Evolutionary conservation across 2,797 vertebrate genomes (phyloP).

Genomic region (Protosalanx chinensis): DNA sequence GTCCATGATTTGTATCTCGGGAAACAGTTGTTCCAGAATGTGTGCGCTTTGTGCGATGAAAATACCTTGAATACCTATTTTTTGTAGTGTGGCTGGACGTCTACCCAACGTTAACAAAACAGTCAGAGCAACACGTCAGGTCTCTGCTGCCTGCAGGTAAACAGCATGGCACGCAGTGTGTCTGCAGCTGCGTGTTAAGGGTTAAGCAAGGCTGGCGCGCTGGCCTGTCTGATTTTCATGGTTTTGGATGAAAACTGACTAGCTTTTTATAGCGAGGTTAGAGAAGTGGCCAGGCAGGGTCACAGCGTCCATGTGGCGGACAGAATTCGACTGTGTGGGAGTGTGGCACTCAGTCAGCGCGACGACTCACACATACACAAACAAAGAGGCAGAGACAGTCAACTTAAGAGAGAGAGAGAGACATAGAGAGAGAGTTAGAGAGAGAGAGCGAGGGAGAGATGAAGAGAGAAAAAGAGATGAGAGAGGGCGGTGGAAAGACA

Average conservation of each 20-base stretch:
- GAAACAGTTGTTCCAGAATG: background rate
- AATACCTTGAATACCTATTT: background rate
- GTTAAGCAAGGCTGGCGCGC: conserved; percentile 58
- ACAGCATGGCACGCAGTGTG: conserved; percentile 41
- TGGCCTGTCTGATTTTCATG: conserved; percentile 62
- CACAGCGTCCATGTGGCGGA: conserved; percentile 63
- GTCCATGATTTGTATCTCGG: background rate
- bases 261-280: conserved; percentile 64
- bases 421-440: background rate
- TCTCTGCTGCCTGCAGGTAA: conserved; percentile 21
- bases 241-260: conserved; percentile 61
- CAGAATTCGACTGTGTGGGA: conserved; percentile 59
- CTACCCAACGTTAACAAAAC: background rate
- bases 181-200: conserved; percentile 54
- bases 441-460: no score
- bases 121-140: background rate
- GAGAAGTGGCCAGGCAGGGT: conserved; percentile 60
- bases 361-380: background rate
- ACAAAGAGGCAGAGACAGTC: background rate
- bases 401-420: background rate
- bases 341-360: conserved; percentile 47
- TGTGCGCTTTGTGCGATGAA: background rate
- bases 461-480: background rate
- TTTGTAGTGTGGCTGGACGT: background rate
- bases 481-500: background rate